Conservation (phyloP, 2,797 vertebrate species). For the Simalia tracyae region DNA sequence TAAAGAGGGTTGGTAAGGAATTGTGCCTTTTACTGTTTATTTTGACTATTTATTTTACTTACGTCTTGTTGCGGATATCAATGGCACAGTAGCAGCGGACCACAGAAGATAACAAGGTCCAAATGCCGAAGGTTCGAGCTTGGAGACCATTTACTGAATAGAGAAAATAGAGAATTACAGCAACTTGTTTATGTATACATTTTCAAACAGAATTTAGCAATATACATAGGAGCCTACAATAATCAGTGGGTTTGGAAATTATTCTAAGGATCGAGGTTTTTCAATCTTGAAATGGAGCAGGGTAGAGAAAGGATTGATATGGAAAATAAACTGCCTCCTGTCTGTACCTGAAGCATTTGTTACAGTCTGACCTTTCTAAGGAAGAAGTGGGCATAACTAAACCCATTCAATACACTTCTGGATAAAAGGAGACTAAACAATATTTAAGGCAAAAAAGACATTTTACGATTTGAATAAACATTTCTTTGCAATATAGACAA, state of each 20-base stretch:
- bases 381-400: neutral
- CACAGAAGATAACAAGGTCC: conserved; percentile 91
- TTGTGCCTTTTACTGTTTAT: neutral
- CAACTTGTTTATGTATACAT: neutral
- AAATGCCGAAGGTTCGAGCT: conserved; percentile 94
- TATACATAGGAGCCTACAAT: neutral
- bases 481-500: neutral
- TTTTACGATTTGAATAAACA: neutral
- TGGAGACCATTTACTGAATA: conserved; percentile 92
- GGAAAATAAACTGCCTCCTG: neutral
- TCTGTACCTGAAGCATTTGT: neutral
- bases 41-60: conserved; percentile 59
- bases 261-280: neutral
- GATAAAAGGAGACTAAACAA: neutral
- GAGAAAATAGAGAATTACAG: neutral
- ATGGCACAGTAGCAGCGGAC: conserved; percentile 93
- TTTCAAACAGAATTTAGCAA: neutral
- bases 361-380: neutral
- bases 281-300: neutral
- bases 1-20: neutral
- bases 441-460: neutral
- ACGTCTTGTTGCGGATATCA: conserved; percentile 94
- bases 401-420: neutral
- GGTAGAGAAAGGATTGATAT: neutral
- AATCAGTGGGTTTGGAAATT: neutral